phyloP scores from a whole-genome alignment of 53 echinoderm and acorn worm species.

The Patiria pectinifera region DNA sequence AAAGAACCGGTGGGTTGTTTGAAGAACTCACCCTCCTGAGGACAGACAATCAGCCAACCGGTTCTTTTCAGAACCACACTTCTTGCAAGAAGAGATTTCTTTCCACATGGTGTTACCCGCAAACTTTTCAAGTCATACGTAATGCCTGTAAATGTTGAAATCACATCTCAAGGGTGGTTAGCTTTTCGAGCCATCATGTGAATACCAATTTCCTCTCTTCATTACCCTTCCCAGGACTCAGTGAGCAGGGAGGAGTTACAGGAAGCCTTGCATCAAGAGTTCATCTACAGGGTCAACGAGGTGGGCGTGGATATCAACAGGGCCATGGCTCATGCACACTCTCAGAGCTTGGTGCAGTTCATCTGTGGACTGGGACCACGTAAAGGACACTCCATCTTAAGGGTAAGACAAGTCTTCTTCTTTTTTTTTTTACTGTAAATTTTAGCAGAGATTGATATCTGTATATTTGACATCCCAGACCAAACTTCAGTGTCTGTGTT shows the following conservation, averaged over 20 bases:
- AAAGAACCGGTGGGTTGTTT: too few species aligned
- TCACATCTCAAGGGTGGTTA: too few species aligned
- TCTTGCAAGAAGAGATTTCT: too few species aligned
- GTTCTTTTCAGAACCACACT: too few species aligned
- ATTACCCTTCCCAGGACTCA: conserved; percentile 64
- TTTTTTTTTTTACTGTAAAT: background rate
- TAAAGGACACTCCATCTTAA: conserved; percentile 86
- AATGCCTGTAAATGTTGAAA: too few species aligned
- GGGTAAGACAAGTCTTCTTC: conserved; percentile 57
- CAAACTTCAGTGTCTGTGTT: background rate
- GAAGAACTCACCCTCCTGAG: too few species aligned
- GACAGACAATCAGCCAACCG: too few species aligned
- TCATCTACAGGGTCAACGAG: conserved; percentile 97
- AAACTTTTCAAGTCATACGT: too few species aligned
- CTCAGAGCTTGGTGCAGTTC: conserved; percentile 83
- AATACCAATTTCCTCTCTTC: background rate
- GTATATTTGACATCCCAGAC: background rate
- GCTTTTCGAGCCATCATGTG: background rate
- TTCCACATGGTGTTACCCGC: too few species aligned
- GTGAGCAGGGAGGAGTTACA: conserved; percentile 80
- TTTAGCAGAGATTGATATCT: background rate
- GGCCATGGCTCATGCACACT: conserved; percentile 84
- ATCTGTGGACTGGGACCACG: conserved; percentile 97
- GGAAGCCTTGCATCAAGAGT: conserved; percentile 88
- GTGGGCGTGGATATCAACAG: conserved; percentile 95